Evolutionary conservation across 1,140 invertebrate genomes (phyloP).

Genomic region (Drosophila chauvacae): DNA sequence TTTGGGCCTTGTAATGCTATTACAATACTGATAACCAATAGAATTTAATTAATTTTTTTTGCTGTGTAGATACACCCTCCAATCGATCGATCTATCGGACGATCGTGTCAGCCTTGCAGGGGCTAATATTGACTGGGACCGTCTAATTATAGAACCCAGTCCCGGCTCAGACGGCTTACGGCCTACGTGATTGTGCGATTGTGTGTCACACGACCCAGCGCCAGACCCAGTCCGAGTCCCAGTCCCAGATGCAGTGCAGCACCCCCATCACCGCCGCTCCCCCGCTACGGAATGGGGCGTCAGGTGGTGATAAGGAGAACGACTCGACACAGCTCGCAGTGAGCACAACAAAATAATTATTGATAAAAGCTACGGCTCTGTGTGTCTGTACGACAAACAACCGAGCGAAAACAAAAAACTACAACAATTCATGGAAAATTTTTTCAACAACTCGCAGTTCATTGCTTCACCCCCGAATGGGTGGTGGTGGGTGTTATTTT

Average conservation of each 20-base stretch:
- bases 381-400: slow-evolving; percentile 62
- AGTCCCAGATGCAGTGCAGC: slow-evolving; percentile 33
- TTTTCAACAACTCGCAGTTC: slow-evolving; percentile 77
- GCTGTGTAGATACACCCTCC: slow-evolving; percentile 18
- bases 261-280: neutral
- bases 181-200: slow-evolving; percentile 73
- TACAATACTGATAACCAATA: neutral
- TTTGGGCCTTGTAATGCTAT: slow-evolving; percentile 1
- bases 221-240: slow-evolving; percentile 4
- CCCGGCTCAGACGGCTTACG: slow-evolving; percentile 30
- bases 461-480: slow-evolving; percentile 50
- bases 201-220: slow-evolving; percentile 73
- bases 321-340: slow-evolving; percentile 60
- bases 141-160: slow-evolving; percentile 67
- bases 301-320: slow-evolving; percentile 69
- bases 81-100: slow-evolving; percentile 23
- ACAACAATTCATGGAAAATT: slow-evolving; percentile 81
- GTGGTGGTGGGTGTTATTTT: slow-evolving; percentile 16
- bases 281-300: slow-evolving; percentile 2
- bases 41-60: neutral
- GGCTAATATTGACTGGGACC: slow-evolving; percentile 44
- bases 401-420: slow-evolving; percentile 45
- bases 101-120: slow-evolving; percentile 54
- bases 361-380: slow-evolving; percentile 68
- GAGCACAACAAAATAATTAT: slow-evolving; percentile 83